These are phyloP conservation scores for Sylvilagus floridanus DNA, from an alignment of 2,797 vertebrate species.

Conservation along the genomic window DNA sequence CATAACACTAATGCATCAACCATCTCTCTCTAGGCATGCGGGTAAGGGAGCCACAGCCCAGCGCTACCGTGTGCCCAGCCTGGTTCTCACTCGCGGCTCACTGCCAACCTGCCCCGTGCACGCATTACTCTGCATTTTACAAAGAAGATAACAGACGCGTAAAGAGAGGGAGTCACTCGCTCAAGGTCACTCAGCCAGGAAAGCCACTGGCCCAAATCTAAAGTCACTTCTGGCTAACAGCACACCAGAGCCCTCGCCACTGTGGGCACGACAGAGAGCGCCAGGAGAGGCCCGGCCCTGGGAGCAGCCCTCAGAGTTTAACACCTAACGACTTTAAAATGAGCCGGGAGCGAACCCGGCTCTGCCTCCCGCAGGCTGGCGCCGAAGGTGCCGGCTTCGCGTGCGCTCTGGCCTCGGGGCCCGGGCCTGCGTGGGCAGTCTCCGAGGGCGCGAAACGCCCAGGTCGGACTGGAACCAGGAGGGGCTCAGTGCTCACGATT, in stretches of 20 bases:
- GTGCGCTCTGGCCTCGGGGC: background rate
- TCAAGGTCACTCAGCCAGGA: constrained; percentile 52
- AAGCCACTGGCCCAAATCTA: background rate
- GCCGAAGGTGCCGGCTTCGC: background rate
- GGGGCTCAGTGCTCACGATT: background rate
- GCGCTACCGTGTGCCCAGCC: background rate
- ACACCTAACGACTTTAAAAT: background rate
- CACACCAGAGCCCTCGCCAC: background rate
- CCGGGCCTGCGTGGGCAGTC: background rate
- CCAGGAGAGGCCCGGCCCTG: background rate
- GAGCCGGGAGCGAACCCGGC: background rate
- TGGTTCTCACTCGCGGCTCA: background rate
- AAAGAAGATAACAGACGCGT: constrained; percentile 17
- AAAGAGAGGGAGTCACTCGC: background rate
- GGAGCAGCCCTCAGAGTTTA: background rate
- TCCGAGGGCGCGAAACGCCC: background rate
- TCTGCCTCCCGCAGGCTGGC: background rate
- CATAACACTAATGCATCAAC: background rate
- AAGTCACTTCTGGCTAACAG: background rate
- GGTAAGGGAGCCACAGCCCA: accelerated
- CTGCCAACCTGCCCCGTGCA: background rate
- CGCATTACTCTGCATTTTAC: background rate
- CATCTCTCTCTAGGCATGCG: accelerated
- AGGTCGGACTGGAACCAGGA: background rate
- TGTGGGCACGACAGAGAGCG: background rate